Conservation (phyloP, 2,113 vertebrate genomes). For the Bos javanicus region DNA sequence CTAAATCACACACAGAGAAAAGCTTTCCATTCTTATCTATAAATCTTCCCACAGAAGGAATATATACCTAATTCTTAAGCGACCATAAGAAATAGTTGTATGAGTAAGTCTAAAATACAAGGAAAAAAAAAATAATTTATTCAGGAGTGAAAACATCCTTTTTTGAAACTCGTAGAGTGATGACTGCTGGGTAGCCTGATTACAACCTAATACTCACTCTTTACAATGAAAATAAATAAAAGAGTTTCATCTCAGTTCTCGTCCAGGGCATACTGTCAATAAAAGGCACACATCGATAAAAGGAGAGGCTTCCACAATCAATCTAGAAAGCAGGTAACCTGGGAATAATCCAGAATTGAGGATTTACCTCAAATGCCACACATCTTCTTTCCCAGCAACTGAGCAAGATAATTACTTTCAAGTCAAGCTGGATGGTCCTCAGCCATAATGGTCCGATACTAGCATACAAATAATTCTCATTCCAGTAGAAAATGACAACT, state of each 20-base stretch:
- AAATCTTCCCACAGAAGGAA: background rate
- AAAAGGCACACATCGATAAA: background rate
- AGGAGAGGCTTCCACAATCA: background rate
- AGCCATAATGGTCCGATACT: background rate
- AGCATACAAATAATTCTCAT: background rate
- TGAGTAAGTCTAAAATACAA: background rate
- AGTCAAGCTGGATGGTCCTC: background rate
- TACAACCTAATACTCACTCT: background rate
- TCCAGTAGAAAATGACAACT: background rate
- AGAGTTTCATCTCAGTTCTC: background rate
- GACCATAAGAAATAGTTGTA: background rate
- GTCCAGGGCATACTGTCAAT: background rate
- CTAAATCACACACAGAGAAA: background rate
- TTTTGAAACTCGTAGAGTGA: background rate
- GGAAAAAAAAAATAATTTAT: background rate
- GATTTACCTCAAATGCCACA: background rate
- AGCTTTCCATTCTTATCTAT: background rate
- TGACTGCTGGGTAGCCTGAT: background rate
- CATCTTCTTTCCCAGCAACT: background rate
- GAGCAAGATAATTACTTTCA: background rate
- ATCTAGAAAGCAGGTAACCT: background rate
- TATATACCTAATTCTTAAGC: background rate
- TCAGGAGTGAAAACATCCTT: background rate
- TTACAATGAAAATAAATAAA: background rate
- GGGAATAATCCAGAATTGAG: background rate